Conservation (phyloP, 2,888 invertebrate species). For the Blera fallax region DNA sequence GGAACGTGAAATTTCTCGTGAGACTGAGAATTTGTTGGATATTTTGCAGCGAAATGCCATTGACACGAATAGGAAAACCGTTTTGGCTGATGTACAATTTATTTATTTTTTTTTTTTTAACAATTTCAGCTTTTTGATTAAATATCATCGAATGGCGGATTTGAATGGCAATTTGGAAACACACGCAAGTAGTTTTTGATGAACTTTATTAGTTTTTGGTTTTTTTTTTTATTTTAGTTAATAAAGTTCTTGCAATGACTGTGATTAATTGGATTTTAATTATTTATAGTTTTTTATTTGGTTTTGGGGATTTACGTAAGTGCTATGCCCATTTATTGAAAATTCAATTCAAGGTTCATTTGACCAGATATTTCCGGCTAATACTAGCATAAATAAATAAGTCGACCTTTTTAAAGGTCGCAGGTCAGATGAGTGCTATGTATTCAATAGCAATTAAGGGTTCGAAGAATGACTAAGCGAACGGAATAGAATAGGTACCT, state of each 20-base stretch:
- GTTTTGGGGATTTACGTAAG: not conserved
- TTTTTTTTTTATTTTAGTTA: not conserved
- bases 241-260: not conserved
- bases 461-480: not conserved
- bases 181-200: not conserved
- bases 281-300: not conserved
- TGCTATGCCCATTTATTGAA: no score
- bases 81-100: conserved; percentile 43
- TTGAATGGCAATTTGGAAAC: not conserved
- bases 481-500: not conserved
- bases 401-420: not conserved
- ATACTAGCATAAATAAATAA: not conserved
- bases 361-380: not conserved
- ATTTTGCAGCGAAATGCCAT: conserved; percentile 32
- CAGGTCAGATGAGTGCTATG: not conserved
- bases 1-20: not conserved
- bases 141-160: not conserved
- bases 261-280: not conserved
- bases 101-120: no score
- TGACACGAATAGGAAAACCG: conserved; percentile 36
- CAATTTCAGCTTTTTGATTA: conserved; percentile 4
- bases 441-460: not conserved
- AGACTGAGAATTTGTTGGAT: conserved; percentile 24
- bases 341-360: not conserved
- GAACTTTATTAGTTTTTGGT: not conserved